phyloP scores from a whole-genome alignment of 2,888 invertebrate genomes.

The Nineta flava region DNA sequence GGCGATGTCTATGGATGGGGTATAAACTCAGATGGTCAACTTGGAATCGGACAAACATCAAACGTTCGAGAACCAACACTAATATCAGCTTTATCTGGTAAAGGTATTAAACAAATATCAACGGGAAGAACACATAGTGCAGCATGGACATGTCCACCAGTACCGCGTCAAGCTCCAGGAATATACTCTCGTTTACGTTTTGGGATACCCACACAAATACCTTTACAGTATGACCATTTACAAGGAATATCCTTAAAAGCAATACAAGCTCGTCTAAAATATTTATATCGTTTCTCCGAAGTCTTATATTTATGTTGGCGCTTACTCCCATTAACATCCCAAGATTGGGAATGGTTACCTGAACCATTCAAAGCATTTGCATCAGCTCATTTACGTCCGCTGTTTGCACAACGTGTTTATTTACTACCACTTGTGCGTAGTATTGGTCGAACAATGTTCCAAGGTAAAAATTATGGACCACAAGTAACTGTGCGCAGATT shows the following conservation, averaged over 20 bases:
- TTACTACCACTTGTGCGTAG: conserved; percentile 44
- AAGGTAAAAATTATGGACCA: conserved; percentile 47
- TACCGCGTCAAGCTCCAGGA: conserved; percentile 31
- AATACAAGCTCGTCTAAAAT: conserved; percentile 35
- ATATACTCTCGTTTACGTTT: conserved; percentile 31
- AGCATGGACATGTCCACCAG: conserved; percentile 42
- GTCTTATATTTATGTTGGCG: conserved; percentile 41
- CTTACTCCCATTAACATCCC: conserved; percentile 30
- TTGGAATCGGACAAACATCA: conserved; percentile 39
- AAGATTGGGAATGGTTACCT: conserved; percentile 26
- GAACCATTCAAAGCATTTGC: conserved; percentile 24
- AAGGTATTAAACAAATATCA: conserved; percentile 40
- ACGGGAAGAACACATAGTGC: conserved; percentile 45
- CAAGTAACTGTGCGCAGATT: conserved; percentile 45
- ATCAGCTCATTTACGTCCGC: conserved; percentile 30
- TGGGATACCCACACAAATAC: conserved; percentile 35
- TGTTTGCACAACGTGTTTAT: conserved; percentile 41
- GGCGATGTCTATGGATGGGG: conserved; percentile 46
- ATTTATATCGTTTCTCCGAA: conserved; percentile 44
- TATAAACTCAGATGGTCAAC: conserved; percentile 43
- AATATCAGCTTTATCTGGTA: conserved; percentile 32
- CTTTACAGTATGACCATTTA: conserved; percentile 37
- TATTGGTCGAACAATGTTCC: conserved; percentile 48
- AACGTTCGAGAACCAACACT: conserved; percentile 37
- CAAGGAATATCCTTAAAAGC: conserved; percentile 31